Evolutionary conservation across 2,113 vertebrate genomes (phyloP), one percentile per base, ranked within the genome.

Genomic region (Aphelocoma coerulescens): DNA sequence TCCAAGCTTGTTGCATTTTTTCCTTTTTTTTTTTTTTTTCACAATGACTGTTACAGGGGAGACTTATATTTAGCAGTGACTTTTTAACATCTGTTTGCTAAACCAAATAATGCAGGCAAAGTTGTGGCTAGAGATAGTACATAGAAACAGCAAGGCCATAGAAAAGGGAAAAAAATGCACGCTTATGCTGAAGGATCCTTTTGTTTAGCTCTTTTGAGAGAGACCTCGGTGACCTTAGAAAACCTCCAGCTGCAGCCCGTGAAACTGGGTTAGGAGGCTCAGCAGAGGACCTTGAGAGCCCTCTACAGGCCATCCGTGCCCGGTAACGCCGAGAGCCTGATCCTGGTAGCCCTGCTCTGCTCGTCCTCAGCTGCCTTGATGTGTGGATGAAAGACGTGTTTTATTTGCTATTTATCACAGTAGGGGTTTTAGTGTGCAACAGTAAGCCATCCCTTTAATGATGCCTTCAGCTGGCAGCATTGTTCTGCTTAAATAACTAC

Each of bases 141-240:
- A 85, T 43, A 96, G 89, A 93, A 86, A 94, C 82, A 94, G 83
- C 92, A 91, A 94, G 48, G 72, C 88, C 62, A 94, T 93, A 93
- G 95, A 96, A 89, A 92, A 72, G 39, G 39, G 13, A 1, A 0
- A 7, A 32, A 91, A 94, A 84, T 55, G 85, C 94, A 83, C 10
- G 27, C 78, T 94, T 96, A 96, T 95, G 89, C 89, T 98, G 97
- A 98, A 98, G 94, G 93, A 97, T 97, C 94, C 97, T 97, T 98
- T 98, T 98, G 98, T 98, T 98, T 72, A 85, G 92, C 92, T 59
- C 97, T 97, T 97, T 97, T 96, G 96, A 98, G 97, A 97, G 98
- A 97, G 96, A 98, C 98, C 98, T 98, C 97, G 79, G 89, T 99
- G 98, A 99, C 99, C 98, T 98, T 97, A 98, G 97, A 97, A 98